These are phyloP conservation scores for Vandiemenella viatica DNA, from an alignment of 2,888 invertebrate genomes.

Conservation along the genomic window DNA sequence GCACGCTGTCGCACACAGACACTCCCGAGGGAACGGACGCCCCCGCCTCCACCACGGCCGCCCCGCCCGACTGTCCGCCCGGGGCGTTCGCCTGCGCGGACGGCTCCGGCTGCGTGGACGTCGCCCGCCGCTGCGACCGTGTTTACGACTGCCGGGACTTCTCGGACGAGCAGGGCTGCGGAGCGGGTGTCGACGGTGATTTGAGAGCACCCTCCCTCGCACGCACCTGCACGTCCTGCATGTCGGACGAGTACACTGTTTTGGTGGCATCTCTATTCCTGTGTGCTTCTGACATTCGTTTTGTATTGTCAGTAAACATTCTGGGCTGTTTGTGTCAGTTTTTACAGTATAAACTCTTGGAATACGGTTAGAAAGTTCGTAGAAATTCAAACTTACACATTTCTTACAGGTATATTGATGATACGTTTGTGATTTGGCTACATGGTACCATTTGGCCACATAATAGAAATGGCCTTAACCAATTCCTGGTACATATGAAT, in stretches of 20 bases:
- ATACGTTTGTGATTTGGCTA: no score
- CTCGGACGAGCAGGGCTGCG: slow-evolving; percentile 82
- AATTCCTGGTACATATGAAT: no score
- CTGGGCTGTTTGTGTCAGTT: neutral
- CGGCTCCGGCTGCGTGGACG: slow-evolving; percentile 60
- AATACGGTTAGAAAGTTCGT: neutral
- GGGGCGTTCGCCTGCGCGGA: slow-evolving; percentile 54
- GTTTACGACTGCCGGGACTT: slow-evolving; percentile 80
- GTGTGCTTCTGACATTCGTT: neutral
- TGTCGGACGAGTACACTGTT: neutral
- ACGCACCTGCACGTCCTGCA: neutral
- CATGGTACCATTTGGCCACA: neutral
- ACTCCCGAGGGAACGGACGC: no score
- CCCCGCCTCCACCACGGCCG: no score
- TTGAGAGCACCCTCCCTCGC: no score
- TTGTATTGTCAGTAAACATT: neutral
- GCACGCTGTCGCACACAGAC: no score
- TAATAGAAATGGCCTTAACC: no score
- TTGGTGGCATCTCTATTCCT: neutral
- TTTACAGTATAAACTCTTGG: neutral
- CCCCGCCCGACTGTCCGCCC: slow-evolving; percentile 28
- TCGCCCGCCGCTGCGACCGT: slow-evolving; percentile 69
- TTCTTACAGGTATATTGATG: neutral
- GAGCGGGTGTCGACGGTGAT: no score
- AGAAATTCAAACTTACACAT: neutral